phyloP scores from a whole-genome alignment of 1,140 invertebrate genomes.

The Goniozus legneri region DNA sequence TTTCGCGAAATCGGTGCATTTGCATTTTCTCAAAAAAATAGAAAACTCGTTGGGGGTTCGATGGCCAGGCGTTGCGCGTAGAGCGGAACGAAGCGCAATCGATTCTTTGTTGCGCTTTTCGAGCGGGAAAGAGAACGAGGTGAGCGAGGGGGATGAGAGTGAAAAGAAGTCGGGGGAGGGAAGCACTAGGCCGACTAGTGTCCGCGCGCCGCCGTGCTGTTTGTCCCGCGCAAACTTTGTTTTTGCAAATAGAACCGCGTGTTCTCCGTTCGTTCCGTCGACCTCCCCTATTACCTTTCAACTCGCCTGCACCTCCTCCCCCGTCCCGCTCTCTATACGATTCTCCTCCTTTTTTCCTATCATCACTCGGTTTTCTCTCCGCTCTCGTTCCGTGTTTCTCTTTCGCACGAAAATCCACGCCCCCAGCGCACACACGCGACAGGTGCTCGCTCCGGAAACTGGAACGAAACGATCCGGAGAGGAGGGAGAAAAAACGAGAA shows the following conservation, averaged over 20 bases:
- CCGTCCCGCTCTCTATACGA: constrained; percentile 4
- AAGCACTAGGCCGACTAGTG: constrained; percentile 37
- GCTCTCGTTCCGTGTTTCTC: constrained; percentile 11
- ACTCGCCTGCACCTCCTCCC: constrained; percentile 5
- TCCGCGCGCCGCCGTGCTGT: constrained; percentile 40
- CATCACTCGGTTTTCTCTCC: constrained; percentile 5
- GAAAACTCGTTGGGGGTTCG: too few species aligned
- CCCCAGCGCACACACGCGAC: constrained; percentile 38
- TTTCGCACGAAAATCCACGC: constrained; percentile 23
- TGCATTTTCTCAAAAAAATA: too few species aligned
- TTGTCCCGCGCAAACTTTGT: constrained; percentile 49
- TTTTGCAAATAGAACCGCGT: constrained; percentile 49
- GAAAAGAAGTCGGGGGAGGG: too few species aligned
- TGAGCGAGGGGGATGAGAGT: too few species aligned
- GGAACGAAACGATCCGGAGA: constrained; percentile 28
- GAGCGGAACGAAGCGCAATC: constrained; percentile 29
- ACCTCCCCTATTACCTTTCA: constrained; percentile 12
- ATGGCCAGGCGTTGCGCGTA: too few species aligned
- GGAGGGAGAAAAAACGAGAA: too few species aligned
- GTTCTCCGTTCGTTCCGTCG: constrained; percentile 32
- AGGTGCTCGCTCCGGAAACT: constrained; percentile 32
- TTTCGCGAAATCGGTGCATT: too few species aligned
- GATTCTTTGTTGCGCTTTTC: constrained; percentile 47
- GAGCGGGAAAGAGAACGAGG: constrained; percentile 36
- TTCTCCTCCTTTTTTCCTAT: constrained; percentile 8